Evolutionary conservation across 23 tunicate genomes (phyloP).

Genomic region (Trididemnum miniatum): DNA sequence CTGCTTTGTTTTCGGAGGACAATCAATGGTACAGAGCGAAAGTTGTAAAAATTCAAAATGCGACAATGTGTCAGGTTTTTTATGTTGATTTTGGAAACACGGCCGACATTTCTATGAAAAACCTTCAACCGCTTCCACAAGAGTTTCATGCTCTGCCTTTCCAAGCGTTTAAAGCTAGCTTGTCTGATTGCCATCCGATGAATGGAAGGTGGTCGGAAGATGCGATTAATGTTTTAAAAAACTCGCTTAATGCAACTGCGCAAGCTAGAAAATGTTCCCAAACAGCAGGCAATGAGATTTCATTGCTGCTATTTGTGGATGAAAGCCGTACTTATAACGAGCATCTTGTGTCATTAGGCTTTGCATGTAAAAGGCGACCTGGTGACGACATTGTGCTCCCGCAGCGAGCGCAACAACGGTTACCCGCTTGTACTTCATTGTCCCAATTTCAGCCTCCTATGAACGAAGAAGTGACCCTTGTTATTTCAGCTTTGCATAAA

Average conservation of each 20-base stretch:
- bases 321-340: conserved; percentile 18
- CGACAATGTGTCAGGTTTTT: neutral
- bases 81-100: conserved; percentile 45
- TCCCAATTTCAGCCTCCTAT: neutral
- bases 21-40: conserved; percentile 36
- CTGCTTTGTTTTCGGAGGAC: conserved; percentile 36
- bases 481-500: neutral
- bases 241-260: neutral
- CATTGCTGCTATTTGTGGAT: neutral
- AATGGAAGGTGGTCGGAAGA: conserved; percentile 20
- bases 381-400: neutral
- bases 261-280: neutral
- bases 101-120: neutral
- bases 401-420: neutral
- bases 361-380: neutral
- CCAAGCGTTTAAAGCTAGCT: conserved; percentile 31
- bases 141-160: conserved; percentile 28
- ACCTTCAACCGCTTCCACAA: conserved; percentile 28
- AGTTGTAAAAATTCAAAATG: conserved; percentile 1
- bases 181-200: conserved; percentile 27
- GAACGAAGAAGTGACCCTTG: neutral
- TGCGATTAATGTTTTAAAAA: conserved; percentile 13
- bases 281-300: neutral
- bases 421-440: neutral
- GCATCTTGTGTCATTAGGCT: conserved; percentile 1